A percentile compares a stretch with the other conserved stretches of the same genome.
phyloP scores from a whole-genome alignment of 92 coral and sea anemone species.

The Parazoanthus atlanticus region DNA sequence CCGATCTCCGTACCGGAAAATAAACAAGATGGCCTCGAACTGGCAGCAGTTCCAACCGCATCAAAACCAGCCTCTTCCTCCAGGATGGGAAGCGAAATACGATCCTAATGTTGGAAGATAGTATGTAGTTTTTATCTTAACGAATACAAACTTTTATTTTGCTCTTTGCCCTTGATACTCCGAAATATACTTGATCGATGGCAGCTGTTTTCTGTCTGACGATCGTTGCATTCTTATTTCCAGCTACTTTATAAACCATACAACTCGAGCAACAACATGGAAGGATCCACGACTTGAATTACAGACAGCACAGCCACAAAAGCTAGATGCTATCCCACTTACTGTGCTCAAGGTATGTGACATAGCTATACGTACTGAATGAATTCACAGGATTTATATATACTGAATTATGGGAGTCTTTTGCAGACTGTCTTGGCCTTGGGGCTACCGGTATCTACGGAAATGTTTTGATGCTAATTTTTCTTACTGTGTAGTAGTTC shows the following conservation, averaged over 20 bases:
- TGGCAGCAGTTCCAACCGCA: conserved; percentile 79
- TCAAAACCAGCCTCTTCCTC: conserved; percentile 83
- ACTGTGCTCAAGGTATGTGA: conserved; percentile 21
- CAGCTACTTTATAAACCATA: conserved; percentile 90
- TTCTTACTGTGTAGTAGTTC: too few species aligned
- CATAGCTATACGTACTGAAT: not conserved
- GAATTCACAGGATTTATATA: not conserved
- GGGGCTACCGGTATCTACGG: too few species aligned
- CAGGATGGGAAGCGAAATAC: conserved; percentile 92
- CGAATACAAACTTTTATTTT: not conserved
- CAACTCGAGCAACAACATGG: conserved; percentile 84
- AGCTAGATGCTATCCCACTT: conserved; percentile 20
- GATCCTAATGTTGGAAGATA: conserved; percentile 74
- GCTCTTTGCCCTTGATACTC: not conserved
- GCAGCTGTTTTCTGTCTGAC: not conserved
- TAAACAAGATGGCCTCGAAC: conserved; percentile 79
- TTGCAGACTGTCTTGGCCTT: too few species aligned
- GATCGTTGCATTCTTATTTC: not conserved
- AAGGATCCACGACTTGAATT: conserved; percentile 70
- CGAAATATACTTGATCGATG: not conserved
- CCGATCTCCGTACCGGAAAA: not conserved
- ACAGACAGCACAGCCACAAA: conserved; percentile 23
- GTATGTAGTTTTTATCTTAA: conserved; percentile 55
- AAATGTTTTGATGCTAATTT: too few species aligned
- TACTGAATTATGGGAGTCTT: not conserved